Conservation (phyloP, 2,888 invertebrate genomes). For the Steinernema scapterisci region DNA sequence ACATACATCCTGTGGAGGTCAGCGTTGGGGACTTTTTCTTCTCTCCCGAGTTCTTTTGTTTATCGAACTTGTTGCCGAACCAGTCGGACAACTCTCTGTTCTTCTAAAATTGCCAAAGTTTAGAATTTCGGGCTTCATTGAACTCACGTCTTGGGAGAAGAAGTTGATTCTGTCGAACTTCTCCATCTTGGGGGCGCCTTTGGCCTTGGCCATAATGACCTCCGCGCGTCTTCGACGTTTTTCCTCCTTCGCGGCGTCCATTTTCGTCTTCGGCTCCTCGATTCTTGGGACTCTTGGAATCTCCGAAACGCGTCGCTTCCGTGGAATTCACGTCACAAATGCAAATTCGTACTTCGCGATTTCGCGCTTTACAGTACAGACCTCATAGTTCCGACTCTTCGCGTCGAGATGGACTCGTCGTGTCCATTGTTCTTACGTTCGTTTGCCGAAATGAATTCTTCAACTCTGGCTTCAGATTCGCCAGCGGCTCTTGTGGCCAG, state of each 20-base stretch:
- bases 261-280: background rate
- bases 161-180: background rate
- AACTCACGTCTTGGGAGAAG: background rate
- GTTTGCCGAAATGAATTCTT: background rate
- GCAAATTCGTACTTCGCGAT: background rate
- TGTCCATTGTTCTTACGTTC: background rate
- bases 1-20: background rate
- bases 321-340: no score
- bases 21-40: conserved; percentile 6
- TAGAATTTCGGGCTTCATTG: background rate
- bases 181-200: background rate
- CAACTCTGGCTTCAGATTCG: background rate
- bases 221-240: background rate
- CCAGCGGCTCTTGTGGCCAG: background rate
- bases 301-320: no score
- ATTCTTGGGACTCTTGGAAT: background rate
- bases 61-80: conserved; percentile 1
- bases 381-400: background rate
- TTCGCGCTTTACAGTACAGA: conserved; percentile 11
- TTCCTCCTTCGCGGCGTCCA: background rate
- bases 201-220: background rate
- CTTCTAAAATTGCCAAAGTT: background rate
- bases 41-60: background rate
- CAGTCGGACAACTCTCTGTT: background rate
- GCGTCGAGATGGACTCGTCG: background rate